phyloP scores from a whole-genome alignment of 2,888 invertebrate species.

The Sphaerolaimus hirsutus region DNA sequence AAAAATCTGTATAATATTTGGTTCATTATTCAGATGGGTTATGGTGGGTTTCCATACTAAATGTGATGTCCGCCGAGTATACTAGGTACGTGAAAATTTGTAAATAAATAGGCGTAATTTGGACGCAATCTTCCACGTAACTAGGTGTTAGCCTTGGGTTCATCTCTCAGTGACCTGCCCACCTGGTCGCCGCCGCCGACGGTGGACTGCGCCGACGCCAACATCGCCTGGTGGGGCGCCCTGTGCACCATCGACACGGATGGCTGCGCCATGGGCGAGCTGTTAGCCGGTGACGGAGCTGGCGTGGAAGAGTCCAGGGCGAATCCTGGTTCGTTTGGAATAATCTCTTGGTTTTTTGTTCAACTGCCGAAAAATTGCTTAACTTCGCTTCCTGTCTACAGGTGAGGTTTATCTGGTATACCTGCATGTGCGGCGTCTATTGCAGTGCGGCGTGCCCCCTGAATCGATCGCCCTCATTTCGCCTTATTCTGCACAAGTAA shows the following conservation, averaged over 20 bases:
- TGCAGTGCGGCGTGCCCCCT: conserved; percentile 28
- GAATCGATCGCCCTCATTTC: conserved; percentile 35
- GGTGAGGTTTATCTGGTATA: conserved; percentile 34
- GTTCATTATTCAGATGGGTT: too few species aligned
- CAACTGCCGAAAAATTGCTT: conserved; percentile 16
- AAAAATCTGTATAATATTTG: too few species aligned
- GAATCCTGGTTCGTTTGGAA: conserved; percentile 26
- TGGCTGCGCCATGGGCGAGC: conserved; percentile 33
- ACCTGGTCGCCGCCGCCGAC: too few species aligned
- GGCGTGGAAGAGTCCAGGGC: conserved; percentile 30
- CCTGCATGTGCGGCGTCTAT: conserved; percentile 28
- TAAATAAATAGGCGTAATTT: conserved; percentile 1
- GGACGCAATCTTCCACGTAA: conserved; percentile 2
- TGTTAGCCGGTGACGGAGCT: conserved; percentile 26
- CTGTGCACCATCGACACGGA: conserved; percentile 35
- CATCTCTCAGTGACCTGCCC: too few species aligned
- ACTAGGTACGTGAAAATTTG: neutral
- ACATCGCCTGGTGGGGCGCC: conserved; percentile 13
- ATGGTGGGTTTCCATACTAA: too few species aligned
- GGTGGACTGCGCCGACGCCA: neutral
- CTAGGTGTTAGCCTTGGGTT: conserved; percentile 1
- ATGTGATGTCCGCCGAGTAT: too few species aligned
- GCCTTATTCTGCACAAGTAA: conserved; percentile 36
- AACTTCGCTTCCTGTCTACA: conserved; percentile 7
- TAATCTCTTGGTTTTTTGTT: neutral